Base-by-base conservation (phyloP, 2,113 vertebrate genomes). In the Vimba vimba region DNA sequence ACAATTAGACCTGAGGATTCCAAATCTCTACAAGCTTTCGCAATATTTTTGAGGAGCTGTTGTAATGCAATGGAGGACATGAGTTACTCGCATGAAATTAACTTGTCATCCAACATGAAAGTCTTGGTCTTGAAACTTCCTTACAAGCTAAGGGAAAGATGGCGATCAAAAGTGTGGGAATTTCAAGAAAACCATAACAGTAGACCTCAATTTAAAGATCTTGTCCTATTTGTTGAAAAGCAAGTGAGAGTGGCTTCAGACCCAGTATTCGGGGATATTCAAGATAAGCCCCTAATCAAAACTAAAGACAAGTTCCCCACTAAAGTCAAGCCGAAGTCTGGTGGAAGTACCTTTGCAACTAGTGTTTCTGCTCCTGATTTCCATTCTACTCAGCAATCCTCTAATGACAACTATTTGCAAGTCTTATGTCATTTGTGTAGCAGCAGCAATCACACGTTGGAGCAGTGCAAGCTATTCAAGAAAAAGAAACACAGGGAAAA, bases 331-430 rank as follows among this genome's bases (percentile, higher is more conserved):
- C 69, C 4, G 4, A 45, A 45, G 69, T 74, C 78, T 60, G 57
- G 55, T 80, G 25, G 78, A 87, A 79, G 85, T 59, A 88, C 66
- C 3, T 88, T 86, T 79, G 76, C 52, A 15, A 81, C 85, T 21
- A 75, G 39, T 59, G 74, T 83, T 9, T 50, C 43, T 21, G 19
- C 47, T 39, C 10, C 30, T 1, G 4, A 19, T 27, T 59, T 4
- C 27, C 50, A 82, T 17, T 79, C 27, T 5, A 60, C 27, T 59
- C 23, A 69, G 30, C 59, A 73, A 19, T 73, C 33, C 36, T 73
- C 5, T 33, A 71, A 69, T 12, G 10, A 23, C 21, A 64, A 47
- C 6, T 4, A 78, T 9, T 50, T 9, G 9, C 23, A 45, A 73
- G 13, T 23, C 23, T 82, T 17, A 19, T 84, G 66, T 69, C 68